Percentiles rank a stretch among this genome's conserved stretches.
Evolutionary conservation across 2,113 vertebrate genomes (phyloP).

Genomic region (Hirundichthys speculiger): DNA sequence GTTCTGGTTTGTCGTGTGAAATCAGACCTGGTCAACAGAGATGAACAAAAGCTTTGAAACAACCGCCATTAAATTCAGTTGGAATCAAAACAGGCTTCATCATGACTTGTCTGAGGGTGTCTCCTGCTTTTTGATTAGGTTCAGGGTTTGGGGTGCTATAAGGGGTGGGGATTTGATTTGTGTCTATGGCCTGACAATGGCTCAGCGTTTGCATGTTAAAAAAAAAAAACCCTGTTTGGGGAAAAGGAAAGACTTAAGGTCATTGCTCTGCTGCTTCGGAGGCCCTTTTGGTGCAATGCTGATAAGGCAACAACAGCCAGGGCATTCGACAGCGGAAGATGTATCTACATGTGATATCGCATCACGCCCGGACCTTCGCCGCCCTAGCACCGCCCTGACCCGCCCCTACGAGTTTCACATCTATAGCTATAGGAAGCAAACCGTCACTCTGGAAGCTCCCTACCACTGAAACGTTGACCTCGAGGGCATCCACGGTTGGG

Average conservation of each 20-base stretch:
- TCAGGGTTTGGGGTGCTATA: conserved; percentile 21
- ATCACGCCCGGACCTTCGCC: conserved; percentile 40
- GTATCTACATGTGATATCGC: conserved; percentile 80
- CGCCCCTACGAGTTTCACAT: conserved; percentile 15
- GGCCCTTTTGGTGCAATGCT: conserved; percentile 55
- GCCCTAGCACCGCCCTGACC: conserved; percentile 16
- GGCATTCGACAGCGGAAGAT: conserved; percentile 74
- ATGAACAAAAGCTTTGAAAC: not conserved
- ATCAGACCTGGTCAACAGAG: conserved; percentile 10
- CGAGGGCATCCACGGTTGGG: conserved; percentile 33
- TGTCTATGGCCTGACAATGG: conserved; percentile 61
- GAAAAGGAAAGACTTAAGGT: conserved; percentile 50
- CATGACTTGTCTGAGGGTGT: conserved; percentile 57
- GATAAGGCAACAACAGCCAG: conserved; percentile 68
- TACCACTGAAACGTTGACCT: conserved; percentile 75
- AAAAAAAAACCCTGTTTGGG: conserved; percentile 58
- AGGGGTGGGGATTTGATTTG: conserved; percentile 57
- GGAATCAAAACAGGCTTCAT: conserved; percentile 72
- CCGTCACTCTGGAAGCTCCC: conserved; percentile 67
- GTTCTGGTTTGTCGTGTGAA: not conserved
- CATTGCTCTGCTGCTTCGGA: conserved; percentile 55
- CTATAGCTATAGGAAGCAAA: conserved; percentile 58
- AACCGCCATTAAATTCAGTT: conserved; percentile 14
- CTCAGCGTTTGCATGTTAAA: conserved; percentile 69
- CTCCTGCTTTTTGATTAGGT: conserved; percentile 35